Evolutionary conservation across 1,140 invertebrate genomes (phyloP), one percentile per base, ranked within the genome.

Genomic region (Choristoneura fumiferana): DNA sequence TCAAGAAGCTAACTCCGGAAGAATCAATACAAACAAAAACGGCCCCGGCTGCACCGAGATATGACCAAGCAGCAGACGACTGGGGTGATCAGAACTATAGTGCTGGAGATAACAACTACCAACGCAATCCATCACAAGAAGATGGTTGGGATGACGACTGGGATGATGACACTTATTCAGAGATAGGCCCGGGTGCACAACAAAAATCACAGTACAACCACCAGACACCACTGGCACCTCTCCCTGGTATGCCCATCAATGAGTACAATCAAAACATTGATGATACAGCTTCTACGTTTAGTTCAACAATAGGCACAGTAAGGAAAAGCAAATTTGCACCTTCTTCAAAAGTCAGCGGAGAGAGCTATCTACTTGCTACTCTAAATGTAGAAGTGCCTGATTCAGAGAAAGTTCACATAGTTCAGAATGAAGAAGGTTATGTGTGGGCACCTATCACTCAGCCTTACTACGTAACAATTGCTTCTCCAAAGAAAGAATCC

Each of bases 401-500:
- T 18, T 90, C 90, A 40, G 95, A 98, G 57, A 93, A 94, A 81
- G 93, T 97, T 10, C 93, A 92, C 73, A 95, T 98, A 61, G 79
- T 94, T 58, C 92, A 96, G 81, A 89, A 94, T 72, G 87, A 92
- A 70, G 94, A 94, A 39, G 91, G 92, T 5, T 94, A 91, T 72
- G 87, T 90, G 49, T 98, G 97, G 97, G 89, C 93, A 52, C 91
- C 92, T 1, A 92, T 93, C 29, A 84, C 92, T 18, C 92, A 95
- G 56, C 91, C 92, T 5, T 98, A 97, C 76, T 92, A 91, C 12
- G 98, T 98, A 62, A 91, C 94, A 52, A 95, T 99, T 4, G 95
- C 96, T 12, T 98, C 97, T 54, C 98, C 98, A 0, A 98, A 99
- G 77, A 99, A 99, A 76, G 97, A 98, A 89, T 94, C 96, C 0